A percentile compares a stretch with the other conserved stretches of the same genome.
phyloP scores from a whole-genome alignment of 2,797 vertebrate genomes.

The Halcyon badia region DNA sequence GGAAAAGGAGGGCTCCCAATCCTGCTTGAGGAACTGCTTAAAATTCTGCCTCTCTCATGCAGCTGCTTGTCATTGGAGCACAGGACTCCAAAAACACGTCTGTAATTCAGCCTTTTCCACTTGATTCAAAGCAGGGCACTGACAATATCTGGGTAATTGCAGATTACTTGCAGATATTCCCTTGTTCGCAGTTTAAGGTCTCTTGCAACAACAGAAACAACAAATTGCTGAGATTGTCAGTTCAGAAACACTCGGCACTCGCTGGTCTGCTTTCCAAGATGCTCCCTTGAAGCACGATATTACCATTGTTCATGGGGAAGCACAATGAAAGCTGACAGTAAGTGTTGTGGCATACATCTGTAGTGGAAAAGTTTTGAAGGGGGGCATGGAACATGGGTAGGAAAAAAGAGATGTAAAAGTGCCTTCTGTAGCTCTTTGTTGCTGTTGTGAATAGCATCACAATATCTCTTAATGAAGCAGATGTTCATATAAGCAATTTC shows the following conservation, averaged over 20 bases:
- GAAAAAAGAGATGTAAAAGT: background rate
- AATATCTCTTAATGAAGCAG: conserved; percentile 67
- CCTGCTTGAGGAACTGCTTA: background rate
- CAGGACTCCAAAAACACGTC: background rate
- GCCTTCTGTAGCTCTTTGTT: conserved; percentile 50
- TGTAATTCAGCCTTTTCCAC: conserved; percentile 17
- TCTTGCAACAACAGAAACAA: background rate
- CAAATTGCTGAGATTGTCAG: background rate
- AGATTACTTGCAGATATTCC: background rate
- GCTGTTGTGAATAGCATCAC: conserved; percentile 28
- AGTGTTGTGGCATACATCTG: background rate
- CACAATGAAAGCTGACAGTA: background rate
- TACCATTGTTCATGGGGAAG: background rate
- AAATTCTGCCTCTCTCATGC: background rate
- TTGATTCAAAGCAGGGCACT: background rate
- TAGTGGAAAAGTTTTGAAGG: background rate
- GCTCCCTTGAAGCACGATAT: background rate
- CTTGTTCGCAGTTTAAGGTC: background rate
- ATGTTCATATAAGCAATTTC: conserved; percentile 61
- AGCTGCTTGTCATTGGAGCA: background rate
- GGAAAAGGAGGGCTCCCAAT: background rate
- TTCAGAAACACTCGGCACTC: background rate
- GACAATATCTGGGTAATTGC: conserved; percentile 23
- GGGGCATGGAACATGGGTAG: background rate
- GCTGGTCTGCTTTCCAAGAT: background rate